Percentiles rank a stretch among this genome's conserved stretches.
Evolutionary conservation across 2,888 invertebrate species (phyloP).

Genomic region (Megastigmus dorsalis): DNA sequence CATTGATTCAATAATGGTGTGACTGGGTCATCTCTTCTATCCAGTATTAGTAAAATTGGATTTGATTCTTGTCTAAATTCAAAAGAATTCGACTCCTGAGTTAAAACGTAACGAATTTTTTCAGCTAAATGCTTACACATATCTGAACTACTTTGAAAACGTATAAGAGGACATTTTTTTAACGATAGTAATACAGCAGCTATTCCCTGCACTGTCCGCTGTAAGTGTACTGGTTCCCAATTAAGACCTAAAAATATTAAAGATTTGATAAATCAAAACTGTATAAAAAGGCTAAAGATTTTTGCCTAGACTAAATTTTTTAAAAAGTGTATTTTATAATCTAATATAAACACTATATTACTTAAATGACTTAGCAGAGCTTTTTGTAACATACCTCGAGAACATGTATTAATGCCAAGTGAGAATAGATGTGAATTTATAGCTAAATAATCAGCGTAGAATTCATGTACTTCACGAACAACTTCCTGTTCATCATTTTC

Average conservation of each 20-base stretch:
- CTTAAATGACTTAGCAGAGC: too few species aligned
- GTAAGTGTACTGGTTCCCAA: conserved; percentile 87
- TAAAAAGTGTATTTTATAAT: conserved; percentile 5
- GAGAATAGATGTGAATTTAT: conserved; percentile 95
- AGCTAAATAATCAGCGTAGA: conserved; percentile 96
- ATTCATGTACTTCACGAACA: conserved; percentile 96
- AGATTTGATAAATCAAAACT: background rate
- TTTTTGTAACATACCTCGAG: conserved; percentile 79
- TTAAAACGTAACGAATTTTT: conserved; percentile 87
- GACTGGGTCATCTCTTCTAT: conserved; percentile 95
- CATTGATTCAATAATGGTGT: conserved; percentile 97
- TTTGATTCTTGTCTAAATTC: conserved; percentile 87
- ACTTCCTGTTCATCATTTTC: conserved; percentile 99
- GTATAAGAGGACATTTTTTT: conserved; percentile 91
- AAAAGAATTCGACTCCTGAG: conserved; percentile 91
- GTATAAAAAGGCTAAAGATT: background rate
- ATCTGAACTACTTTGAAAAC: conserved; percentile 91
- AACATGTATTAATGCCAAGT: conserved; percentile 83
- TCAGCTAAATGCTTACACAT: conserved; percentile 90
- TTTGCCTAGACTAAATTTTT: background rate
- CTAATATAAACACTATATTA: conserved; percentile 17
- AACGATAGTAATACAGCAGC: conserved; percentile 90
- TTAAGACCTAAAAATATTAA: conserved; percentile 75
- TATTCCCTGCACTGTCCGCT: conserved; percentile 89
- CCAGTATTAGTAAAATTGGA: conserved; percentile 91